A percentile compares a stretch with the other conserved stretches of the same genome.
Conservation (phyloP, 2,113 vertebrate genomes). For the Salvelinus alpinus region DNA sequence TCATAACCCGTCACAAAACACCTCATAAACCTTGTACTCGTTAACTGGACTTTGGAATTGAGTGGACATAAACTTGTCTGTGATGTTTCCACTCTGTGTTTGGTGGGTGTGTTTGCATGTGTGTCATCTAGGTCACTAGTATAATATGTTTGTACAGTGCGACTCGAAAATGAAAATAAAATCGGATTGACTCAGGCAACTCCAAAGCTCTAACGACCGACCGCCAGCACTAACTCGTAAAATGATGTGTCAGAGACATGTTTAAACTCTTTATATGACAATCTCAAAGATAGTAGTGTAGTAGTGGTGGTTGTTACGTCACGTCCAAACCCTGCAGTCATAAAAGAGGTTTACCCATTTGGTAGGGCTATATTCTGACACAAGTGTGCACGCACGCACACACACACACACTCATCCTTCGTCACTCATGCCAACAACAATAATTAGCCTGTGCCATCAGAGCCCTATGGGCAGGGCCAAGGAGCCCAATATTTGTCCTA, state of each 20-base stretch:
- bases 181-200: too few relatives aligned
- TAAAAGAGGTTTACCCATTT: neutral
- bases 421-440: neutral
- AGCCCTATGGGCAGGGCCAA: neutral
- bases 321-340: neutral
- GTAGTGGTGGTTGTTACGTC: neutral
- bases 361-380: neutral
- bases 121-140: neutral
- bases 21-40: neutral
- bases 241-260: conserved; percentile 12
- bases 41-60: neutral
- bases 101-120: conserved; percentile 5
- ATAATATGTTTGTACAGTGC: neutral
- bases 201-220: too few relatives aligned
- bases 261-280: neutral
- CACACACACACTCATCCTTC: neutral
- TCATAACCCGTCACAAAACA: neutral
- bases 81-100: neutral
- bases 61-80: neutral
- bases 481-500: neutral
- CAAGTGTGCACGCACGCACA: neutral
- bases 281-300: neutral
- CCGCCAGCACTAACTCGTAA: neutral
- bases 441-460: neutral
- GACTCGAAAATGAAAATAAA: neutral